Evolutionary conservation across 2,888 invertebrate genomes (phyloP), one percentile per base, ranked within the genome.

Genomic region (Chromoteleia sp.): DNA sequence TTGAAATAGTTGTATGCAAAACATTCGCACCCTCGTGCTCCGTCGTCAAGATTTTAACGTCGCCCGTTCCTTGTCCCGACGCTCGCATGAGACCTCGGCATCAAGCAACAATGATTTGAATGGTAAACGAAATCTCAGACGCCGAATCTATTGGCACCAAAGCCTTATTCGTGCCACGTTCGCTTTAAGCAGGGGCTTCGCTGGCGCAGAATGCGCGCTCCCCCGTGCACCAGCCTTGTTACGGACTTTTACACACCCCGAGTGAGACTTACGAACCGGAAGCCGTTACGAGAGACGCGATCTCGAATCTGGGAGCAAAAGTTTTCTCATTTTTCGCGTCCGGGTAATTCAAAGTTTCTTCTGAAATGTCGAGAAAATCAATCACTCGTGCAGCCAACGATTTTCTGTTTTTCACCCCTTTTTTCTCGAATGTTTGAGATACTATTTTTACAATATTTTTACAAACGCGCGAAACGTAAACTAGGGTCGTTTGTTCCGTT

Each of bases 241-340:
- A 82, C 75, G 79, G 78, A 76, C 78, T 79, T 74, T 74, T 59
- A 70, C 71, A 74, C 73, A 82, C 63, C 52, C 70, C 70, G 80
- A 82, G 65, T 68, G 74, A 79, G 79, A 78, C 73, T 84, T 83
- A 81, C 71, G 81, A 81, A 74, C 73, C 73, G 81, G 61, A 82
- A 83, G 84, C 84, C 84, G 85, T 85, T 85, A 82, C 82, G 68
- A 78, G 85, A 82, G 85, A 87, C 87, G 87, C 87, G 88, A 87
- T 86, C 87, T 84, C 84, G 83, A 86, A 83, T 85, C 84, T 84
- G 83, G 77, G 70, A 81, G 85, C 84, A 86, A 87, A 91, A 90
- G 88, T 91, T 91, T 89, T 88, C 89, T 89, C 91, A 90, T 91
- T 91, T 91, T 90, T 91, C 89, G 87, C 86, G 81, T 84, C 59